These are phyloP conservation scores for Drosophila insularis DNA, from an alignment of 1,140 invertebrate species.

Conservation along the genomic window DNA sequence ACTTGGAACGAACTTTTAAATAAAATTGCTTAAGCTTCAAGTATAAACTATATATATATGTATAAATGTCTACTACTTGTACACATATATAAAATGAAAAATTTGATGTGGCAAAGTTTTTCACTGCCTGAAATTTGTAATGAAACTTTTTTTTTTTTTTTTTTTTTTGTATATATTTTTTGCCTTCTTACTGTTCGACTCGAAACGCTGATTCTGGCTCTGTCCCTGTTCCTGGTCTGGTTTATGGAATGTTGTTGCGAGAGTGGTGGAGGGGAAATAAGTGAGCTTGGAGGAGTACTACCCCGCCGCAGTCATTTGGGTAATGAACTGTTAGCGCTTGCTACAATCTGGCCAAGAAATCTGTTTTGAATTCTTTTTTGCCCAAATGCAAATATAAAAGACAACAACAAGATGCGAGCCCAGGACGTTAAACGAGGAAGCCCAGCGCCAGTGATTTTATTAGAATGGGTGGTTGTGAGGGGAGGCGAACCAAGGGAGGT, in stretches of 20 bases:
- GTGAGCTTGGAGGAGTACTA: neutral
- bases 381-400: slow-evolving; percentile 67
- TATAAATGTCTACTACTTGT: slow-evolving; percentile 12
- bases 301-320: slow-evolving; percentile 65
- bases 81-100: slow-evolving; percentile 8
- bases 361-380: slow-evolving; percentile 72
- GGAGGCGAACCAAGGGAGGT: neutral
- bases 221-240: too few species aligned
- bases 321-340: slow-evolving; percentile 76
- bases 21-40: slow-evolving; percentile 37
- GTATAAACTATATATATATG: slow-evolving; percentile 2
- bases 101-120: slow-evolving; percentile 53
- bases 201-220: too few species aligned
- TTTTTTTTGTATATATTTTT: too few species aligned
- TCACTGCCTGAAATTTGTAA: slow-evolving; percentile 46
- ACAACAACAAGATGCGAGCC: slow-evolving; percentile 28
- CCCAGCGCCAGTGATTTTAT: slow-evolving; percentile 40
- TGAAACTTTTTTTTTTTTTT: slow-evolving; percentile 47
- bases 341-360: slow-evolving; percentile 77
- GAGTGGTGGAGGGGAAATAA: too few species aligned
- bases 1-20: slow-evolving; percentile 31
- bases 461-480: neutral
- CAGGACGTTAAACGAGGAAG: slow-evolving; percentile 34
- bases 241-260: neutral
- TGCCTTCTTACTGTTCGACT: too few species aligned